Base-by-base conservation (phyloP, 2,113 vertebrate genomes). In the Anas platyrhynchos region DNA sequence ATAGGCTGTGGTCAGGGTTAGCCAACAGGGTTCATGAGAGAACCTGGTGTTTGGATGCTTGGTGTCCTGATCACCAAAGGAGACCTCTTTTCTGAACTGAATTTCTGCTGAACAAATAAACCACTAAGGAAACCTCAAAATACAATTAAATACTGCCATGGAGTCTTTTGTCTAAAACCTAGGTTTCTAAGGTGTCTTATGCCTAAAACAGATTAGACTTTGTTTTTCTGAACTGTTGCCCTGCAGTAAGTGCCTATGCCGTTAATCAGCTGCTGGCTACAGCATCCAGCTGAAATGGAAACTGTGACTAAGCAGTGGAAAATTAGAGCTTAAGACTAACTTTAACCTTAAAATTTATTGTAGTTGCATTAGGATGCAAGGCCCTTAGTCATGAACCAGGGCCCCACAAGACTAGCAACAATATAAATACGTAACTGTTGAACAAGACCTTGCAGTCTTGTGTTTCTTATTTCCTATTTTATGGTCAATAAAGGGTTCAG, bases 131-230 rank as follows among this genome's bases (percentile, higher is more conserved):
- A 72, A 15, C 13, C 22, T 4, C 1, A 38, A 48, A 5, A 0
- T 2, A 2, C 14, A 3, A 4, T 14, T 25, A 16, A 46, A 83
- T 54, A 12, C 25, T 41, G 4, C 6, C 25, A 29, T 0, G 1
- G 7, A 43, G 5, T 16, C 92, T 93, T 74, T 67, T 69, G 5
- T 22, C 44, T 65, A 16, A 83, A 83, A 50, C 6, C 11, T 74
- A 2, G 20, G n/a, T 54, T 73, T 48, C 65, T 69, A 32, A 80
- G 0, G 6, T 29, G 6, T 68, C 38, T 75, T 41, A 67, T 52
- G 3, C 31, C 16, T 29, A 38, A 75, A 52, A 3, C 54, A 22
- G 46, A 44, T 67, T 84, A 72, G 21, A 31, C 5, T 59, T 82
- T 29, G 13, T 44, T 86, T 67, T 92, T 59, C 52, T 89, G 25